A percentile compares a stretch with the other conserved stretches of the same genome.
These are phyloP conservation scores for Watsonalla binaria DNA, from an alignment of 2,888 invertebrate genomes.

Conservation along the genomic window DNA sequence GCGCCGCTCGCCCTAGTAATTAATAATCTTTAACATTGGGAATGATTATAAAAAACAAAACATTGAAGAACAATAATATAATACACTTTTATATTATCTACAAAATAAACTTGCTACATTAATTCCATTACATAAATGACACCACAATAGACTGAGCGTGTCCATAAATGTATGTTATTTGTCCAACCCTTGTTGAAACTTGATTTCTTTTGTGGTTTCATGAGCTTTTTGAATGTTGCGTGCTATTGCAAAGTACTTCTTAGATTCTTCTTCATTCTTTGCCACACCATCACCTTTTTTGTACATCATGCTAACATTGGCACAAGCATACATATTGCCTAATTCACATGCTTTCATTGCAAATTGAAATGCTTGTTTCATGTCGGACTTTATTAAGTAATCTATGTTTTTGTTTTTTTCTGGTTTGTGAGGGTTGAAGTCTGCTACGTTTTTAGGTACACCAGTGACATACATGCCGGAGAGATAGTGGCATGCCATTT, in stretches of 20 bases:
- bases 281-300: conserved; percentile 89
- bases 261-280: conserved; percentile 83
- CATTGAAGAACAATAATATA: conserved; percentile 21
- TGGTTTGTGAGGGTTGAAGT: conserved; percentile 54
- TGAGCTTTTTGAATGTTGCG: conserved; percentile 84
- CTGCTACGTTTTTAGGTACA: conserved; percentile 78
- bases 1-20: too few relatives aligned
- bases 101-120: background rate
- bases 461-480: conserved; percentile 89
- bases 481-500: conserved; percentile 88
- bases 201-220: conserved; percentile 70
- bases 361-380: conserved; percentile 87
- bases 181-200: conserved; percentile 78
- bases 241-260: conserved; percentile 85
- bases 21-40: background rate
- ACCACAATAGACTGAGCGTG: conserved; percentile 1
- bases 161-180: conserved; percentile 16
- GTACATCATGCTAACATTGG: conserved; percentile 93
- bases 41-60: conserved; percentile 4
- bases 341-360: conserved; percentile 89
- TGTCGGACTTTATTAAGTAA: conserved; percentile 81
- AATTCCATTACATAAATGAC: conserved; percentile 16
- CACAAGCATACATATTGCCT: conserved; percentile 92
- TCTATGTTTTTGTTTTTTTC: conserved; percentile 68
- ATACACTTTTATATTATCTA: conserved; percentile 20